phyloP scores from a whole-genome alignment of 2,797 vertebrate species.

The Oreochromis grahami region DNA sequence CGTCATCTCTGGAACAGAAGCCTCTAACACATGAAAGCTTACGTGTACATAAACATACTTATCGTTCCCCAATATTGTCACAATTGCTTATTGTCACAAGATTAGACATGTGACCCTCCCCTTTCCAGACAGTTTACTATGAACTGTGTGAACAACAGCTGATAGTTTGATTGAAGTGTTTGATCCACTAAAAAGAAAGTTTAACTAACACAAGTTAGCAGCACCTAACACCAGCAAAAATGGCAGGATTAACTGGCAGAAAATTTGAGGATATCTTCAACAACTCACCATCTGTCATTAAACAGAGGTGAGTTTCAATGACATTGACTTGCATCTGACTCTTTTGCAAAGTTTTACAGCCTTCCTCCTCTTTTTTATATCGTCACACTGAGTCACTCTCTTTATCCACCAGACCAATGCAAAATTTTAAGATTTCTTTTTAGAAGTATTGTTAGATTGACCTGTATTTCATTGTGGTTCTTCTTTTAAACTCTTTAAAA shows the following conservation, averaged over 20 bases:
- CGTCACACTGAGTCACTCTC: not conserved
- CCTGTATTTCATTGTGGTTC: not conserved
- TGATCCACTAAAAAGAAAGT: not conserved
- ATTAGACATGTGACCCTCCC: not conserved
- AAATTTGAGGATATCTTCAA: not conserved
- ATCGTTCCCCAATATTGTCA: not conserved
- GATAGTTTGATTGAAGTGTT: not conserved
- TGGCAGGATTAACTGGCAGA: not conserved
- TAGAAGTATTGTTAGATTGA: not conserved
- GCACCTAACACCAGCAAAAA: not conserved
- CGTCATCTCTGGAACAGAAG: not conserved
- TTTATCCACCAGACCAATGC: not conserved
- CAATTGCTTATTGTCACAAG: not conserved
- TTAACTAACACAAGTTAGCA: not conserved
- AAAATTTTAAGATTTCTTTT: not conserved
- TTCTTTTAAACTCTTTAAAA: not conserved
- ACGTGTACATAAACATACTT: not conserved
- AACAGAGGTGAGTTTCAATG: not conserved
- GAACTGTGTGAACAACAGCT: not conserved
- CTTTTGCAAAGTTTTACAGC: not conserved
- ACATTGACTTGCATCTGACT: not conserved
- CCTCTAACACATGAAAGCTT: not conserved
- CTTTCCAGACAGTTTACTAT: not conserved
- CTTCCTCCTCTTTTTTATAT: not conserved
- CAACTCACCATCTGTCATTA: not conserved